phyloP scores from a whole-genome alignment of 2,888 invertebrate species.

The Fragum sueziense region DNA sequence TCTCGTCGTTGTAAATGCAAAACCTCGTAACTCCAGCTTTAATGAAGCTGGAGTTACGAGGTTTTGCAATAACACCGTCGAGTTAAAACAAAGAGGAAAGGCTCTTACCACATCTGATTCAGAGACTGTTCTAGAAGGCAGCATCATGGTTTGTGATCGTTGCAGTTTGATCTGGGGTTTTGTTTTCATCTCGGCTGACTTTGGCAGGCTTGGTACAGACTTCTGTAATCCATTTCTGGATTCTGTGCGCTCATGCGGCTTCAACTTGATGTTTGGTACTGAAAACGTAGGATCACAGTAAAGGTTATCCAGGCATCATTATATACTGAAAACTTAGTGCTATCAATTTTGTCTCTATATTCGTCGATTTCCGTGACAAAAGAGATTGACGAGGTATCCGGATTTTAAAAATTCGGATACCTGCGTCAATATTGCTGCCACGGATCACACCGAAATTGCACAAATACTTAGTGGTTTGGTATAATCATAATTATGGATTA shows the following conservation, averaged over 20 bases:
- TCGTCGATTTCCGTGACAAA: too few relatives aligned
- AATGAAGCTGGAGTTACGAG: too few relatives aligned
- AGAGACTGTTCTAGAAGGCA: constrained; percentile 21
- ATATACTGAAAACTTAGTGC: not conserved
- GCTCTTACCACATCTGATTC: not conserved
- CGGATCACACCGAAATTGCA: too few relatives aligned
- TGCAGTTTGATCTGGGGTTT: constrained; percentile 11
- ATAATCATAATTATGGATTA: too few relatives aligned
- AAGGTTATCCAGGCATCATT: not conserved
- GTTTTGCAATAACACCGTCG: too few relatives aligned
- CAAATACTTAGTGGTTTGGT: too few relatives aligned
- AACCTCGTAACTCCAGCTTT: too few relatives aligned
- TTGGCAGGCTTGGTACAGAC: not conserved
- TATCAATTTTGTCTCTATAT: not conserved
- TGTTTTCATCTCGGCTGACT: not conserved
- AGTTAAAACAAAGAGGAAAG: too few relatives aligned
- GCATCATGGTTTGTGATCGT: constrained; percentile 53
- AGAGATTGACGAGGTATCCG: too few relatives aligned
- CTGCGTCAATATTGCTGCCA: too few relatives aligned
- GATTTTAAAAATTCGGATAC: too few relatives aligned
- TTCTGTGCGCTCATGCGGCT: constrained; percentile 36
- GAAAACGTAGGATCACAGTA: not conserved
- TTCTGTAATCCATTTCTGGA: constrained; percentile 55
- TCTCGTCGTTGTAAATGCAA: too few relatives aligned
- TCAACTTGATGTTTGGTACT: constrained; percentile 57